These are phyloP conservation scores for Odontamblyopus lacepedii DNA, from an alignment of 2,797 vertebrate genomes.

Conservation along the genomic window DNA sequence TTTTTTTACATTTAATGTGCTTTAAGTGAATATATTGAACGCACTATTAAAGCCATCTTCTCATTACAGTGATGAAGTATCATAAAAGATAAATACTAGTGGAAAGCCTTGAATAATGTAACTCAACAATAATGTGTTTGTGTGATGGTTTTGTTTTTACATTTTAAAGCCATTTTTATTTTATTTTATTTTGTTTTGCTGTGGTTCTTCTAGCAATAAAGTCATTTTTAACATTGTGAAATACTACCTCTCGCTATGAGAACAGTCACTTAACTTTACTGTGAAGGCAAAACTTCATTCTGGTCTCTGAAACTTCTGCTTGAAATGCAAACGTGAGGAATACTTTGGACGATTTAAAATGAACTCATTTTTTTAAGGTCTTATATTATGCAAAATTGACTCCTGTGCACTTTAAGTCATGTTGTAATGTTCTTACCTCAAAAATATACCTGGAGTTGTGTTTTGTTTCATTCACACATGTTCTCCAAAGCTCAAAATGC, in stretches of 20 bases:
- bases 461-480: too few relatives aligned
- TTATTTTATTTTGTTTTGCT: background rate
- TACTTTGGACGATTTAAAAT: too few relatives aligned
- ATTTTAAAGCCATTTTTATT: background rate
- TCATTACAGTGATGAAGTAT: background rate
- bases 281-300: too few relatives aligned
- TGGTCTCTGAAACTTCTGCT: too few relatives aligned
- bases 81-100: background rate
- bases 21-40: constrained; percentile 7
- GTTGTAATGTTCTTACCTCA: too few relatives aligned
- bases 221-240: background rate
- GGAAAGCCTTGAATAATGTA: background rate
- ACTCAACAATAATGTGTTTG: background rate
- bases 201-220: background rate
- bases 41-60: background rate
- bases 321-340: too few relatives aligned
- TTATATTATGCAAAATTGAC: too few relatives aligned
- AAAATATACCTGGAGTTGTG: too few relatives aligned
- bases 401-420: too few relatives aligned
- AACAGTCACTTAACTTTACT: too few relatives aligned
- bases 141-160: background rate
- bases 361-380: too few relatives aligned
- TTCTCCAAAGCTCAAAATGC: too few relatives aligned
- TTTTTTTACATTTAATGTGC: background rate
- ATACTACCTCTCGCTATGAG: background rate